Conservation (phyloP, 2,888 invertebrate species). For the Pseudanteris insignis region DNA sequence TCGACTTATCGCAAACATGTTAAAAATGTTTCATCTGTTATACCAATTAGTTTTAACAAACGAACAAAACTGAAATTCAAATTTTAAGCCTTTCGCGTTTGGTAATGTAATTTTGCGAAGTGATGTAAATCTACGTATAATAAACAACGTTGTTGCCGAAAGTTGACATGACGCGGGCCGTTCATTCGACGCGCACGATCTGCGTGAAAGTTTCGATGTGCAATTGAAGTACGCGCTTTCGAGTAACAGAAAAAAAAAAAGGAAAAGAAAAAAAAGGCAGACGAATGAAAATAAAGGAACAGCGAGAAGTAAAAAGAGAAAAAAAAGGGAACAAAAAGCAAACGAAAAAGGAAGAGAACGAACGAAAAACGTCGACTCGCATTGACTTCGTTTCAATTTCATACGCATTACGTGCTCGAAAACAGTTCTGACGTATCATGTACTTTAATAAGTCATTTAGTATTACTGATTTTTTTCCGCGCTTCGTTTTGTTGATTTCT, state of each 20-base stretch:
- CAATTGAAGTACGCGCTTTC: constrained; percentile 40
- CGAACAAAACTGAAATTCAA: constrained; percentile 12
- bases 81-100: constrained; percentile 19
- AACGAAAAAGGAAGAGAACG: not conserved
- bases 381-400: constrained; percentile 28
- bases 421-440: constrained; percentile 27
- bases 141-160: constrained; percentile 37
- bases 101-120: constrained; percentile 32
- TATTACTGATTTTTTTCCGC: constrained; percentile 10
- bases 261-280: constrained; percentile 5
- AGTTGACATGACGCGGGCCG: constrained; percentile 34
- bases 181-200: constrained; percentile 40
- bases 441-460: constrained; percentile 30
- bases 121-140: constrained; percentile 35
- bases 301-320: constrained; percentile 3
- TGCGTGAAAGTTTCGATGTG: constrained; percentile 43
- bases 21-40: no score
- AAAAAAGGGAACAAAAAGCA: not conserved
- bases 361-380: constrained; percentile 5
- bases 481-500: no score
- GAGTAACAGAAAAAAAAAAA: constrained; percentile 10
- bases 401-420: constrained; percentile 23
- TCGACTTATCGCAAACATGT: no score
- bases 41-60: no score
- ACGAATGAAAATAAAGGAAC: not conserved